Evolutionary conservation across 2,797 vertebrate genomes (phyloP), one percentile per base, ranked within the genome.

Genomic region (Botia kubotai): DNA sequence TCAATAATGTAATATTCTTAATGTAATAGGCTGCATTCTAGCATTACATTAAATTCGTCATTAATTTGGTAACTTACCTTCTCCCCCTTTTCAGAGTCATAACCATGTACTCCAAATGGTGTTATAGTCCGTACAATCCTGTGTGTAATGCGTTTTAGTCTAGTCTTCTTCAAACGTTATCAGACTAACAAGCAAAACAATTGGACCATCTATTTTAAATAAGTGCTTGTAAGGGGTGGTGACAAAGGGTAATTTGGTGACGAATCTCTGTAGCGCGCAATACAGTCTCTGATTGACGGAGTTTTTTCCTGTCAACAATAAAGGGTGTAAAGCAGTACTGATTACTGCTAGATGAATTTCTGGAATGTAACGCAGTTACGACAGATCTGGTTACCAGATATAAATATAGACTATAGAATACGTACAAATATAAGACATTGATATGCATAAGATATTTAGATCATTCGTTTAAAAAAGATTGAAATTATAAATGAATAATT

Each of bases 121-220:
- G 50, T 13, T 36, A 36, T 63, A 71, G n/a, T 79, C 77, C 77
- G 71, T 79, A 46, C 26, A 52, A 23, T 52, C 36, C 2, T 60
- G 12, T 63, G 0, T 23, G 68, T 1, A 7, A 39, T 52, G n/a
- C 4, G 43, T 29, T 67, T 46, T 14, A 21, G 50, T 1, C 50
- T 5, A 36, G 33, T 36, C 33, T n/a, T n/a, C n/a, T n/a, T 39
- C 55, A 11, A 21, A 26, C 11, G 53, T 71, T 16, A 10, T 3
- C 8, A 72, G 5, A 69, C 43, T 79, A 29, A 62, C 43, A 16
- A 62, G 68, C 21, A 8, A 36, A 8, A 5, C 29, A 14, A 0
- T 2, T 23, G 26, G 13, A 2, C 13, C 4, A 60, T n/a, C 43
- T 79, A 79, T 79, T 13, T 75, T 4, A 75, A 52, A 71, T 57